These are phyloP conservation scores for Drosophila differens DNA, from an alignment of 2,888 invertebrate species.

Conservation along the genomic window DNA sequence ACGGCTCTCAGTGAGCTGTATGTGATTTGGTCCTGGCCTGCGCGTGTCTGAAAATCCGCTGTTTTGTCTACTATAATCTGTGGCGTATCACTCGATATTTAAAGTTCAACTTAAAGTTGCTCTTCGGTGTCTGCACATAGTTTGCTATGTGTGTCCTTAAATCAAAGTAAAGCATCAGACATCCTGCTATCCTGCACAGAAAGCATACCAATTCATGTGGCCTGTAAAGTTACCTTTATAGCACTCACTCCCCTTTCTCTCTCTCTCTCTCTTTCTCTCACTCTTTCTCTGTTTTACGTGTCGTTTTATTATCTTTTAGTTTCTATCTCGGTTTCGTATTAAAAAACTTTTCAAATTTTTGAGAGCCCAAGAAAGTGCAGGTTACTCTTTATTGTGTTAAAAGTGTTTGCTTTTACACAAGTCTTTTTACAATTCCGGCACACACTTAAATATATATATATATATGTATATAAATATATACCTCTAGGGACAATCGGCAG, in stretches of 20 bases:
- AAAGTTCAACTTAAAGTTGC: conserved; percentile 34
- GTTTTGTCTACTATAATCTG: conserved; percentile 20
- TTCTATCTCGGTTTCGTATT: conserved; percentile 37
- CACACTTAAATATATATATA: conserved; percentile 11
- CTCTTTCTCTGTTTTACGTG: not conserved
- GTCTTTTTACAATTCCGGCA: conserved; percentile 48
- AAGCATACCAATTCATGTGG: conserved; percentile 36
- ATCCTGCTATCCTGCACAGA: conserved; percentile 4
- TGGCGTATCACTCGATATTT: conserved; percentile 23
- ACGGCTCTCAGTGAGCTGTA: conserved; percentile 34
- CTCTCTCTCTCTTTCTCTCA: not conserved
- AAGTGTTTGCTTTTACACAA: conserved; percentile 66
- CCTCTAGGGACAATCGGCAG: conserved; percentile 39
- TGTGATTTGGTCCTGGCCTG: conserved; percentile 12
- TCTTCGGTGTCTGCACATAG: conserved; percentile 40
- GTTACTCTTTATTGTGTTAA: conserved; percentile 74
- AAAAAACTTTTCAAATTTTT: conserved; percentile 73
- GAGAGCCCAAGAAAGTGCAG: conserved; percentile 65
- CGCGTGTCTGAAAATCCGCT: conserved; percentile 24
- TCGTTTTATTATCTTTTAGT: conserved; percentile 5
- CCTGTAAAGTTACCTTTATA: conserved; percentile 34
- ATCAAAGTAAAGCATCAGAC: not conserved
- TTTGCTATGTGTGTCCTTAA: conserved; percentile 19
- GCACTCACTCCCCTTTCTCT: not conserved
- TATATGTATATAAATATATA: not conserved